Evolutionary conservation across 2,113 vertebrate genomes (phyloP).

Genomic region (Anser brachyrhynchus): DNA sequence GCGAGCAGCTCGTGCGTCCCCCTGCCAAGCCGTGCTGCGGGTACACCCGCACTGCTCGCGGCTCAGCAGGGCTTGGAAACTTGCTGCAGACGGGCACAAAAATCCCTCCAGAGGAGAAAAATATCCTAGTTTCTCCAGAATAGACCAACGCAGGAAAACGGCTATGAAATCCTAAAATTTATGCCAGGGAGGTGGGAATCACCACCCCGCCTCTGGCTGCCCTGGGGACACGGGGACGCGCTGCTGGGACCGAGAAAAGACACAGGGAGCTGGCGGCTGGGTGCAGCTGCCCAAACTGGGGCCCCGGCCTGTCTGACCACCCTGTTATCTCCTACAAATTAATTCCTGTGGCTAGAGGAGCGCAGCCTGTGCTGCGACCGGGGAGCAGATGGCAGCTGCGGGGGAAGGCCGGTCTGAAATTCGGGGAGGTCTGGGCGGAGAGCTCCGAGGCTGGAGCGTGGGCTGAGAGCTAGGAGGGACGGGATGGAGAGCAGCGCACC

Average conservation of each 20-base stretch:
- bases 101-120: neutral
- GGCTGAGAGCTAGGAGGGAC: neutral
- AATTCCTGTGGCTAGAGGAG: neutral
- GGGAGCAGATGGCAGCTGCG: neutral
- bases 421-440: neutral
- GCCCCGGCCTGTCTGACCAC: neutral
- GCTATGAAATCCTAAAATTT: neutral
- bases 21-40: neutral
- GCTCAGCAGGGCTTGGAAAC: neutral
- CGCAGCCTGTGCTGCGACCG: neutral
- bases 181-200: neutral
- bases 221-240: rapidly evolving
- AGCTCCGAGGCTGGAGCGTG: rapidly evolving
- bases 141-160: neutral
- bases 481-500: neutral
- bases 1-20: neutral
- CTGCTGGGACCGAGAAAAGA: neutral
- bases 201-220: neutral
- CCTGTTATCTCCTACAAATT: neutral
- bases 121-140: neutral
- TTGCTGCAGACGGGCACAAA: neutral
- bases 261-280: no score
- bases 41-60: rapidly evolving
- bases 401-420: neutral
- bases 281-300: neutral